These are phyloP conservation scores for Halichoerus grypus DNA, from an alignment of 2,113 vertebrate species.

Conservation along the genomic window DNA sequence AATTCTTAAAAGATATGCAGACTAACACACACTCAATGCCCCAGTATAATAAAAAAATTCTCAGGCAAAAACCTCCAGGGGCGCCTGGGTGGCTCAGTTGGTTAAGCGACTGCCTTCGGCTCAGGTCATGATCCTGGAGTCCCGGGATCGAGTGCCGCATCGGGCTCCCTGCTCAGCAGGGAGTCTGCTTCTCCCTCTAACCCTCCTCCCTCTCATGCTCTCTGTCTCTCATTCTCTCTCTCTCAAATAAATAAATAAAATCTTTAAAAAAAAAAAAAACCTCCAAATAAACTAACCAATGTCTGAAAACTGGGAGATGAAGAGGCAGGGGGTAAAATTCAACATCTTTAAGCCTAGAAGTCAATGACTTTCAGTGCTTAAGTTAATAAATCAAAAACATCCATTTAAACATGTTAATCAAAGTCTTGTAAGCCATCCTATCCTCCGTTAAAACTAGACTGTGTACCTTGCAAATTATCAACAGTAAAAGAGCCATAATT, in stretches of 20 bases:
- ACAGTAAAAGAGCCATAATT: neutral
- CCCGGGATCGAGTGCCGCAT: no score
- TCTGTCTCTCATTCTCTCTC: no score
- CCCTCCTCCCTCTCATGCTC: no score
- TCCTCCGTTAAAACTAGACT: slow-evolving; percentile 27
- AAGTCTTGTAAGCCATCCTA: neutral
- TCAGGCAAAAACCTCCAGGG: neutral
- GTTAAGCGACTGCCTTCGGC: no score
- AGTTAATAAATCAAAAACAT: neutral
- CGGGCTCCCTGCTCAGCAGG: no score
- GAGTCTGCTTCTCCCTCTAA: no score
- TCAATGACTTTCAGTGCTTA: slow-evolving; percentile 5
- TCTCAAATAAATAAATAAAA: no score
- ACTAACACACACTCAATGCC: neutral
- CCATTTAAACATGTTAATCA: slow-evolving; percentile 3
- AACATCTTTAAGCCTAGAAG: neutral
- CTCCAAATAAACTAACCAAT: slow-evolving; percentile 1
- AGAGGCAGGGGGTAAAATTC: neutral
- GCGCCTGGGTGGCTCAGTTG: no score
- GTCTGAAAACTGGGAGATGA: neutral
- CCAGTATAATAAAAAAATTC: slow-evolving; percentile 31
- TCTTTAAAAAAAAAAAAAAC: neutral
- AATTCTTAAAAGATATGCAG: neutral
- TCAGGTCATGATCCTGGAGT: no score
- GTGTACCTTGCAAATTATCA: neutral